Evolutionary conservation across 2,888 invertebrate genomes (phyloP), one percentile per base, ranked within the genome.

Genomic region (Lasioglossum morio): DNA sequence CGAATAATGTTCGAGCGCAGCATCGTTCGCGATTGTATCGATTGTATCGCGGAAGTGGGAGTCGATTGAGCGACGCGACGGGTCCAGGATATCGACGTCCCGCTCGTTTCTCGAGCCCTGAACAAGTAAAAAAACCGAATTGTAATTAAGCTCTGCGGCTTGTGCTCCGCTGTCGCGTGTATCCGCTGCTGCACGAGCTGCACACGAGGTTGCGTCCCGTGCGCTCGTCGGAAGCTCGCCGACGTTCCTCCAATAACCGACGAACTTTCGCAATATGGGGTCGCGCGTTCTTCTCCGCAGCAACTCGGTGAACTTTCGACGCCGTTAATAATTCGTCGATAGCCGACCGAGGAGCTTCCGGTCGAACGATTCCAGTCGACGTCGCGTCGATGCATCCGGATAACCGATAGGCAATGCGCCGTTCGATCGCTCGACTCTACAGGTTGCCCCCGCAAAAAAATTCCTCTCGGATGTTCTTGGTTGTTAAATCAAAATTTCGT

Each of bases 221-320:
- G 53, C n/a, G n/a, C 53, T n/a, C 53, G 57, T 57, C 57, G 57
- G 57, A 57, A 57, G 57, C 57, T 57, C 57, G 57, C n/a, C 12
- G n/a, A 70, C 72, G 74, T 82, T 83, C 72, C 76, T 75, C 30
- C 27, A 72, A 82, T 75, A 84, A 76, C 76, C 46, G 4, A 10
- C 37, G 16, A 85, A 84, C 84, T 85, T 84, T 73, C 40, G 72
- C 79, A 79, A 85, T 83, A 79, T 76, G 66, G 16, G 60, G 72
- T 76, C 76, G 46, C 76, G 46, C 60, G 76, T 66, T 60, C 60
- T 14, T 69, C n/a, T 10, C 16, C 57, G 40, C 16, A 70, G 70
- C 74, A 70, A 63, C 46, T 73, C 46, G 66, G 0, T 27, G n/a
- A 53, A 85, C n/a, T 85, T 85, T 73, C 79, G 5, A 23, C 34